phyloP scores from a whole-genome alignment of 2,888 invertebrate genomes.

The Philaethria dido region DNA sequence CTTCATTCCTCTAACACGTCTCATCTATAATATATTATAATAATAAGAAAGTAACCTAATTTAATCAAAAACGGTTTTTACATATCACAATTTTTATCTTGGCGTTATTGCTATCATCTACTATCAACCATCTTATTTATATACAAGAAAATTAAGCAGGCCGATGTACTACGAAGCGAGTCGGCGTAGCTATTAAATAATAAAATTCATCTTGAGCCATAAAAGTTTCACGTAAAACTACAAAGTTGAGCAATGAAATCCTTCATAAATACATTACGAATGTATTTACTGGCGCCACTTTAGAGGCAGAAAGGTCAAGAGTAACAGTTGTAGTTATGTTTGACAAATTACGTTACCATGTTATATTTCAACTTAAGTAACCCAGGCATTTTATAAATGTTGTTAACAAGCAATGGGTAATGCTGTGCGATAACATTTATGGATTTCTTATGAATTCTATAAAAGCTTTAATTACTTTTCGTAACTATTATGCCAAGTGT shows the following conservation, averaged over 20 bases:
- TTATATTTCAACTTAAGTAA: not conserved
- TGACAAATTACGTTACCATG: constrained; percentile 13
- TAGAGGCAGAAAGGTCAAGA: constrained; percentile 22
- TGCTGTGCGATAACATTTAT: not conserved
- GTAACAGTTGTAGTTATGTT: constrained; percentile 12
- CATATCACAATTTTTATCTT: not conserved
- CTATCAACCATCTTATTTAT: not conserved
- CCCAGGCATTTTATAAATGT: not conserved
- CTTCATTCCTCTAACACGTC: too few relatives aligned
- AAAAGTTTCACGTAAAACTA: constrained; percentile 17
- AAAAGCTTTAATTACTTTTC: too few relatives aligned
- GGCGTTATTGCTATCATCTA: not conserved
- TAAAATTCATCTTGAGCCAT: constrained; percentile 11
- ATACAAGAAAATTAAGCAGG: not conserved
- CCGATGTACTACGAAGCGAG: not conserved
- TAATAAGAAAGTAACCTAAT: too few relatives aligned
- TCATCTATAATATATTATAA: too few relatives aligned
- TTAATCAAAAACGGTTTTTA: too few relatives aligned
- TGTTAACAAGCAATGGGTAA: constrained; percentile 2
- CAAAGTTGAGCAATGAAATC: constrained; percentile 18
- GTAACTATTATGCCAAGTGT: too few relatives aligned
- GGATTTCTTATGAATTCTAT: too few relatives aligned
- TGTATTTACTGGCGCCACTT: constrained; percentile 11
- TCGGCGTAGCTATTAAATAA: constrained; percentile 12
- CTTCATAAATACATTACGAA: constrained; percentile 24